A percentile compares a stretch with the other conserved stretches of the same genome.
Conservation (phyloP, 1,140 invertebrate genomes). For the Physella acuta region DNA sequence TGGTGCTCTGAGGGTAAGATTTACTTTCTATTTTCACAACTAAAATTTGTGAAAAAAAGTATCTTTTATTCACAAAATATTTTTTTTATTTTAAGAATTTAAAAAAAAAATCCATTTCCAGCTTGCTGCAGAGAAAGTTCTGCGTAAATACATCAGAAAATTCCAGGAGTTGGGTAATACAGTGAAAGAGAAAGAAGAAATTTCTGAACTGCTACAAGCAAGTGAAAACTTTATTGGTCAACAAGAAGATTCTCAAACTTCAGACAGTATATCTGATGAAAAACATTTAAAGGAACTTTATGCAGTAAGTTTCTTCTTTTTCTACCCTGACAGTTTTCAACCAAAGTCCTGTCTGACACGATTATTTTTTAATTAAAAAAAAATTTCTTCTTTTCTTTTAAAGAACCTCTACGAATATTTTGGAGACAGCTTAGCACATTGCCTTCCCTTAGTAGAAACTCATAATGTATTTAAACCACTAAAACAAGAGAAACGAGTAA, state of each 20-base stretch:
- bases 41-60: background rate
- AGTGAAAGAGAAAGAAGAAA: background rate
- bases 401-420: conserved; percentile 22
- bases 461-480: conserved; percentile 14
- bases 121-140: conserved; percentile 22
- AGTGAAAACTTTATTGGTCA: no score
- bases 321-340: no score
- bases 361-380: no score
- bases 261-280: no score
- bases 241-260: no score
- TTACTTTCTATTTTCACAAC: background rate
- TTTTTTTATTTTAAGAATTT: no score
- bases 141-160: conserved; percentile 5
- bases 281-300: background rate
- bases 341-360: no score
- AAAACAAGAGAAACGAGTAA: conserved; percentile 7
- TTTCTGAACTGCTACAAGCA: background rate
- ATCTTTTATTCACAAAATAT: no score
- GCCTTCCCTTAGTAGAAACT: conserved; percentile 17
- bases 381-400: background rate
- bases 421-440: conserved; percentile 21
- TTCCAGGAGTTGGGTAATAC: conserved; percentile 3
- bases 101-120: background rate
- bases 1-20: conserved; percentile 52
- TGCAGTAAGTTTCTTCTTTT: conserved; percentile 4